Evolutionary conservation across 1,140 invertebrate species (phyloP).

Genomic region (Sminthurides bifidus): DNA sequence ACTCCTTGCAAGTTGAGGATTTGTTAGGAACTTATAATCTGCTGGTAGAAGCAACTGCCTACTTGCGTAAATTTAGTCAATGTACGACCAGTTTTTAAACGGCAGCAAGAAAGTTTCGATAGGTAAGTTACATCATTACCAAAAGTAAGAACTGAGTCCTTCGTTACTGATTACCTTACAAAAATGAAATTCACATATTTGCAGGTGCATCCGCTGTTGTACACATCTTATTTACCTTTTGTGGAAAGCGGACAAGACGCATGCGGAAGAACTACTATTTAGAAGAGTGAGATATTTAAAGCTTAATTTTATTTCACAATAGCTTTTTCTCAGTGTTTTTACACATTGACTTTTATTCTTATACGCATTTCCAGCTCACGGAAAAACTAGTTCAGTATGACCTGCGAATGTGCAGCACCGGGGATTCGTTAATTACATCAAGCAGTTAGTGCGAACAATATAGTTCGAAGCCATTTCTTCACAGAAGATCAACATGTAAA

Average conservation of each 20-base stretch:
- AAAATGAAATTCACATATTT: slow-evolving; percentile 26
- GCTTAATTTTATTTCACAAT: no score
- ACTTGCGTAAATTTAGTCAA: slow-evolving; percentile 46
- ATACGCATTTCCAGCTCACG: slow-evolving; percentile 34
- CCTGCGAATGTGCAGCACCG: slow-evolving; percentile 54
- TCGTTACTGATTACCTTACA: not conserved
- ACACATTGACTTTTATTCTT: not conserved
- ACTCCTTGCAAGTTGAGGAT: slow-evolving; percentile 52
- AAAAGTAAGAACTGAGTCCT: not conserved
- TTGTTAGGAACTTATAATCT: slow-evolving; percentile 57
- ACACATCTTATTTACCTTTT: slow-evolving; percentile 69
- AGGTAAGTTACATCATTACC: slow-evolving; percentile 18
- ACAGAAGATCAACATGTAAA: slow-evolving; percentile 54
- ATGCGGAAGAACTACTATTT: no score
- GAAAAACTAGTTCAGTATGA: slow-evolving; percentile 46
- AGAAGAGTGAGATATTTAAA: no score
- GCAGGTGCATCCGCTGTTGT: slow-evolving; percentile 58
- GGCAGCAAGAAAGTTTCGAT: slow-evolving; percentile 71
- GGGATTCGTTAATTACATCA: slow-evolving; percentile 69
- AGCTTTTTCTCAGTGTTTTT: no score
- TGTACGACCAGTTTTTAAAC: slow-evolving; percentile 55
- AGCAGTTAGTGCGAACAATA: slow-evolving; percentile 62
- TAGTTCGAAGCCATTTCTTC: slow-evolving; percentile 63
- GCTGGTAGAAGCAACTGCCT: slow-evolving; percentile 46
- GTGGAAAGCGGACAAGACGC: slow-evolving; percentile 45